Evolutionary conservation across 2,797 vertebrate species (phyloP), one percentile per base, ranked within the genome.

Genomic region (Phalloptychus januarius): DNA sequence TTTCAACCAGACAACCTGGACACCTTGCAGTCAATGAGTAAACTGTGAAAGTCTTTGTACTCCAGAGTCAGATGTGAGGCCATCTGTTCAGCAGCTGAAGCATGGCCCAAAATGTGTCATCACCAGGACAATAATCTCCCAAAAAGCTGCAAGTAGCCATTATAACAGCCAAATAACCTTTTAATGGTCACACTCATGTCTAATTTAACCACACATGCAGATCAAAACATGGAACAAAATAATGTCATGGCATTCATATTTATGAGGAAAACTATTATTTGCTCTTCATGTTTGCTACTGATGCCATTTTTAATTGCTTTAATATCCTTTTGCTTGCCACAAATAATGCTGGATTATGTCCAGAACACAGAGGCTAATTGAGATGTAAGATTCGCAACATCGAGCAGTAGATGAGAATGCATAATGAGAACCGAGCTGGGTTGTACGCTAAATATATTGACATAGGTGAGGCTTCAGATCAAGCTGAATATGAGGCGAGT

Each of bases 361-460:
- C 86, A 80, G 89, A 85, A 88, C 86, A 87, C 74, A 85, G 86
- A 90, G 83, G 88, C 88, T 93, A 93, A 93, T 93, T 92, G 93
- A 92, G 87, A 91, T 90, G 88, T 93, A 87, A 91, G 88, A 88
- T 91, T 91, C 85, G 82, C 87, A 87, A 75, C 82, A 77, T 77
- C 75, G 87, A 86, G 85, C 85, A 75, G 81, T 77, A 76, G 89
- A 89, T 88, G 81, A 79, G 85, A 91, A 92, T 89, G 79, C 81
- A 87, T 92, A 92, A 90, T 90, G 89, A 93, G 91, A 93, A 79
- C n/a, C 2, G 78, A 85, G 87, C 89, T 83, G 90, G 87, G 89
- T 85, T 23, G 71, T 88, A 93, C 90, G 86, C 90, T 92, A 92
- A 93, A 93, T 90, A 93, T 88, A 93, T 90, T 91, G 93, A 93